phyloP scores from a whole-genome alignment of 2,888 invertebrate species.

The Hypolimnas misippus region DNA sequence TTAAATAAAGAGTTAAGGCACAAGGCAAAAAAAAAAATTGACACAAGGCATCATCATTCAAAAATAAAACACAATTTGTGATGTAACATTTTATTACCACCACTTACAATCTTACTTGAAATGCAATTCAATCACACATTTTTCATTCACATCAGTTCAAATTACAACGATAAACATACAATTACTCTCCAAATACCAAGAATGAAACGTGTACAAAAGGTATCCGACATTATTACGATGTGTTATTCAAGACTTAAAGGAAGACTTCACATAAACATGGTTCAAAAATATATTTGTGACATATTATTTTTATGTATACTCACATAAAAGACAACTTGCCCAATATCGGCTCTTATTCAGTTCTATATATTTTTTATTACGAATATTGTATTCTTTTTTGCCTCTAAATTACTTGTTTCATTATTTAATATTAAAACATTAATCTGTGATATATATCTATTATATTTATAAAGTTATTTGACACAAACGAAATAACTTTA shows the following conservation, averaged over 20 bases:
- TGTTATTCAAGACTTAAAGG: background rate
- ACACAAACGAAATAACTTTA: background rate
- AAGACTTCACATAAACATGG: background rate
- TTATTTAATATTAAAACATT: too few species aligned
- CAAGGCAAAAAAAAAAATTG: background rate
- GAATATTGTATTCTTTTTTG: background rate
- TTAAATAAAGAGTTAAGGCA: too few species aligned
- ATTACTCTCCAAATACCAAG: background rate
- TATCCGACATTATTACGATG: background rate
- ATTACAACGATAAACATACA: constrained; percentile 2
- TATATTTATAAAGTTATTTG: background rate
- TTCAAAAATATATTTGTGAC: constrained; percentile 4
- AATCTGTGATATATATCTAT: background rate
- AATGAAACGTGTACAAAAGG: background rate
- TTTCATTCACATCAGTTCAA: too few species aligned
- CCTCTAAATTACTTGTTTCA: too few species aligned
- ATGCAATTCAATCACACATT: constrained; percentile 18
- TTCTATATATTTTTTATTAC: background rate
- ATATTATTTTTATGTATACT: background rate
- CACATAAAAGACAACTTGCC: background rate
- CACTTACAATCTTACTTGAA: constrained; percentile 17
- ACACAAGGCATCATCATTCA: background rate
- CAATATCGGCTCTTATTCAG: background rate
- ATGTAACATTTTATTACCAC: constrained; percentile 19
- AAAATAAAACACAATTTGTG: background rate